Conservation (phyloP, 2,888 invertebrate species). For the Cylloceria caligata region DNA sequence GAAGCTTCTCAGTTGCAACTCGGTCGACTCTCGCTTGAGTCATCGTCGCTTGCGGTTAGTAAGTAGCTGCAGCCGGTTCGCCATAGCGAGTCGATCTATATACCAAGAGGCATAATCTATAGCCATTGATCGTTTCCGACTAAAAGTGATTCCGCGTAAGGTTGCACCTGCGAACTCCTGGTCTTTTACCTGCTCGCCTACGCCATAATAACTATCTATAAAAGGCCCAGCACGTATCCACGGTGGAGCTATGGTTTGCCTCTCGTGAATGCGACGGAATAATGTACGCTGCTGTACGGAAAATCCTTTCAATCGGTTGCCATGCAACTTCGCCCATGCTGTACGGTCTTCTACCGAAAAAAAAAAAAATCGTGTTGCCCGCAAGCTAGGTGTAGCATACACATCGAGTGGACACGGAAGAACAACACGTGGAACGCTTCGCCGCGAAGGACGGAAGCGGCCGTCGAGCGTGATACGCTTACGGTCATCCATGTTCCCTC, state of each 20-base stretch:
- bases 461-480: slow-evolving; percentile 50
- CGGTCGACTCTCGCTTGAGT: slow-evolving; percentile 57
- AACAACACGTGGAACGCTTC: slow-evolving; percentile 36
- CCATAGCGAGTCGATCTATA: slow-evolving; percentile 22
- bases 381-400: slow-evolving; percentile 1
- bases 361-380: slow-evolving; percentile 14
- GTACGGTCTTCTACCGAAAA: neutral
- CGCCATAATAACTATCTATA: slow-evolving; percentile 28
- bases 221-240: slow-evolving; percentile 21
- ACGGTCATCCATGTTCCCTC: slow-evolving; percentile 20
- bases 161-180: slow-evolving; percentile 56
- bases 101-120: neutral
- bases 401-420: neutral
- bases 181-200: slow-evolving; percentile 50
- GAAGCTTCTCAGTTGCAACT: slow-evolving; percentile 11
- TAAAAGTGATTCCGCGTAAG: slow-evolving; percentile 26
- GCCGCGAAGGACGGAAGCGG: slow-evolving; percentile 43
- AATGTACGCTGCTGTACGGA: slow-evolving; percentile 33
- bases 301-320: slow-evolving; percentile 61
- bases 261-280: slow-evolving; percentile 11
- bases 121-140: slow-evolving; percentile 15
- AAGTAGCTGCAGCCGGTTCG: slow-evolving; percentile 51
- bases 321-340: slow-evolving; percentile 50
- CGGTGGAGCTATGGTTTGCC: slow-evolving; percentile 14
- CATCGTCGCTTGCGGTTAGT: slow-evolving; percentile 53